phyloP scores from a whole-genome alignment of 2,888 invertebrate species.

The Fragum whitleyi region DNA sequence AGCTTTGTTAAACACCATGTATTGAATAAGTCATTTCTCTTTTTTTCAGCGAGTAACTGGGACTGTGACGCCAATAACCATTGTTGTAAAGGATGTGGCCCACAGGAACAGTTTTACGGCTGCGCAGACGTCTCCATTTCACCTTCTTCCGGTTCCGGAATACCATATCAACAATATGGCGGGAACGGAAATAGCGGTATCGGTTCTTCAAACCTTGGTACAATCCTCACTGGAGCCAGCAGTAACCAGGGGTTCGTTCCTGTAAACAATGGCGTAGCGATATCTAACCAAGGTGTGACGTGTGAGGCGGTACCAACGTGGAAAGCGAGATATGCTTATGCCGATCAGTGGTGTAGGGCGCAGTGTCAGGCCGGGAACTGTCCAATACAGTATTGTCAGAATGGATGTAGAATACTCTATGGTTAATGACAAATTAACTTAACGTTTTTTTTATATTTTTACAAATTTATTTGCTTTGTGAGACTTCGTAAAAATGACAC shows the following conservation, averaged over 20 bases:
- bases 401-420: constrained; percentile 39
- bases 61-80: constrained; percentile 61
- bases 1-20: too few relatives aligned
- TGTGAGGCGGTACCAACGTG: constrained; percentile 50
- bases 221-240: neutral
- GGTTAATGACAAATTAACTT: neutral
- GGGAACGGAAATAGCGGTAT: neutral
- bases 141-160: constrained; percentile 23
- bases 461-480: too few relatives aligned
- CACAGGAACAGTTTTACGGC: constrained; percentile 67
- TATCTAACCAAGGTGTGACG: constrained; percentile 1
- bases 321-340: constrained; percentile 44
- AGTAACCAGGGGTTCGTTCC: constrained; percentile 36
- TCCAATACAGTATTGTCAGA: constrained; percentile 54
- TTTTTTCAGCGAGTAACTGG: constrained; percentile 65
- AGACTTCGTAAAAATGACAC: too few relatives aligned
- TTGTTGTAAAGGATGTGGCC: constrained; percentile 71
- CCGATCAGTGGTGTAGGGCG: constrained; percentile 61
- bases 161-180: neutral
- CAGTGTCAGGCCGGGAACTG: constrained; percentile 64
- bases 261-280: neutral
- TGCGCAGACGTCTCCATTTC: constrained; percentile 59
- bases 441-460: neutral
- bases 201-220: neutral
- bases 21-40: too few relatives aligned